These are phyloP conservation scores for Mimas tiliae DNA, from an alignment of 2,888 invertebrate species.

Conservation along the genomic window DNA sequence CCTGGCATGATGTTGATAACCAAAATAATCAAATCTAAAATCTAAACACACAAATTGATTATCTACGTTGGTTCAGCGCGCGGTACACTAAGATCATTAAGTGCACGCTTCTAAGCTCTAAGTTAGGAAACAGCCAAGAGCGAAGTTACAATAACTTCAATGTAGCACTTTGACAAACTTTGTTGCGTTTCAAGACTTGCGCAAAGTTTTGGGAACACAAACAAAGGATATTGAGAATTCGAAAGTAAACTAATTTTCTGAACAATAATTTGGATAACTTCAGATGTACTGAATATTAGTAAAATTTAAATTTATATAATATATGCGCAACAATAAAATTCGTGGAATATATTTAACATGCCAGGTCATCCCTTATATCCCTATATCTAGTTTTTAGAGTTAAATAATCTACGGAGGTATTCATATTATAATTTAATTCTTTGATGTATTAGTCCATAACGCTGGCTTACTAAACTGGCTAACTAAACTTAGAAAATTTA, in stretches of 20 bases:
- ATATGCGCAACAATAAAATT: no score
- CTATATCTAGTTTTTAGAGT: no score
- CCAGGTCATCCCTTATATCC: no score
- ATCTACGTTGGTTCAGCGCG: not conserved
- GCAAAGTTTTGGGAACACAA: not conserved
- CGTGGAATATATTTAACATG: no score
- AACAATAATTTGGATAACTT: not conserved
- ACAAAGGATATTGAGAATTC: constrained; percentile 5
- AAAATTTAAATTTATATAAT: no score
- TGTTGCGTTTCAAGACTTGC: not conserved
- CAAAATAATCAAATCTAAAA: not conserved
- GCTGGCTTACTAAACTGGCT: no score
- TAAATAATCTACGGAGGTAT: no score
- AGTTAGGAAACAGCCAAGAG: not conserved
- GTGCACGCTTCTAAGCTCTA: constrained; percentile 16
- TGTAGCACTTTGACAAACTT: constrained; percentile 22
- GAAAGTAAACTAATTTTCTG: not conserved
- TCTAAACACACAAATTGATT: not conserved
- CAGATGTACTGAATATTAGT: no score
- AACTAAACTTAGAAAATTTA: no score
- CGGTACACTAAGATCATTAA: constrained; percentile 10
- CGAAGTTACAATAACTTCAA: not conserved
- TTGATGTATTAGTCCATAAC: no score
- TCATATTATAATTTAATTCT: no score
- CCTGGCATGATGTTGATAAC: not conserved